Percentiles rank a stretch among this genome's conserved stretches.
Conservation (phyloP, 2,888 invertebrate genomes). For the Napeogenes inachia region DNA sequence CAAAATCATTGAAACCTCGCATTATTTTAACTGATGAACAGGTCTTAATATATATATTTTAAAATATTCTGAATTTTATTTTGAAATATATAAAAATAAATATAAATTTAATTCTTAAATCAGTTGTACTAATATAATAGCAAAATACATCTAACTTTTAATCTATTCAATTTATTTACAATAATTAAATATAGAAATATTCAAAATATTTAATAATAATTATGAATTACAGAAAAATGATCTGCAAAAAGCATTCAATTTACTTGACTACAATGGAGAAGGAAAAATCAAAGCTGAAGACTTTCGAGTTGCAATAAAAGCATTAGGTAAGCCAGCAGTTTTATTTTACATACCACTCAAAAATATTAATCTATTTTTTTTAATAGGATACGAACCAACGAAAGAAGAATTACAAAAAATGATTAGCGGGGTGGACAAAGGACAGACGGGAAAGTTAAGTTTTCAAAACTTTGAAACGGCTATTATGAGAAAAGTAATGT, state of each 20-base stretch:
- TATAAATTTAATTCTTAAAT: no score
- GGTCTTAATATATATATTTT: conserved; percentile 35
- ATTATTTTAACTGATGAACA: conserved; percentile 53
- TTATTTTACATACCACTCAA: neutral
- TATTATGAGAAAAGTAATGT: conserved; percentile 70
- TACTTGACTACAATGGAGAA: conserved; percentile 63
- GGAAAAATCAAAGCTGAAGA: conserved; percentile 68
- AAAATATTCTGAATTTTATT: neutral
- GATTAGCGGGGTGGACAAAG: conserved; percentile 64
- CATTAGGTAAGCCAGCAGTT: conserved; percentile 49
- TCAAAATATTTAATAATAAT: no score
- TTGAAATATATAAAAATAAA: neutral
- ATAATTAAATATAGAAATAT: no score
- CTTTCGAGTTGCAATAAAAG: conserved; percentile 69
- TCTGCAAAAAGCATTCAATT: conserved; percentile 62
- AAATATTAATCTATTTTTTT: neutral
- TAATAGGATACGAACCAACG: conserved; percentile 62
- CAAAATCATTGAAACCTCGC: conserved; percentile 46
- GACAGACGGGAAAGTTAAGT: conserved; percentile 59
- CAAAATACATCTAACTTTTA: no score
- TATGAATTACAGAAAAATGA: conserved; percentile 53
- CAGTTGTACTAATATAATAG: no score
- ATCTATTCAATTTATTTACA: no score
- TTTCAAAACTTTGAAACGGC: conserved; percentile 70
- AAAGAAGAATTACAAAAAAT: conserved; percentile 67